Conservation (phyloP, 2,113 vertebrate species). For the Saimiri boliviensis region DNA sequence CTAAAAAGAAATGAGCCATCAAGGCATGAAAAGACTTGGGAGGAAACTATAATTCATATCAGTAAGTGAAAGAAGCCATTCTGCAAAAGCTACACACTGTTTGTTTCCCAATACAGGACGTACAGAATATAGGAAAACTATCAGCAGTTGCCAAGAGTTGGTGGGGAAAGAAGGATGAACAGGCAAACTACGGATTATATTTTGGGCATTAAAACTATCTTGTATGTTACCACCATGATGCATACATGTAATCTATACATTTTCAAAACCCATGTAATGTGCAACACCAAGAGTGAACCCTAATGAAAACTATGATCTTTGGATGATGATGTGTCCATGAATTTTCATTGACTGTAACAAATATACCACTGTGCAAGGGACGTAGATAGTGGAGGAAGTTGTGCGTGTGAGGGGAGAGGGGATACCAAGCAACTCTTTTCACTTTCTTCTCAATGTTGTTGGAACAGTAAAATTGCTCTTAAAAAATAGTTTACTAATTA, state of each 20-base stretch:
- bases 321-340: too few species aligned
- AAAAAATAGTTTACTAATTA: neutral
- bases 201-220: neutral
- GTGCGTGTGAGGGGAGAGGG: neutral
- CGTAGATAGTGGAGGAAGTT: neutral
- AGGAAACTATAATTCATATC: neutral
- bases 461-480: neutral
- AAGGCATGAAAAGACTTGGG: neutral
- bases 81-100: neutral
- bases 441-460: neutral
- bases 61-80: neutral
- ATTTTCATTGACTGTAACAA: neutral
- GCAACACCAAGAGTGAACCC: neutral
- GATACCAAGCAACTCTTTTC: neutral
- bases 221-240: neutral
- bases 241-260: neutral
- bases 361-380: neutral
- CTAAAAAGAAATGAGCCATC: neutral
- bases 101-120: neutral
- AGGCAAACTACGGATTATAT: neutral
- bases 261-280: neutral
- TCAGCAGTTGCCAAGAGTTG: neutral
- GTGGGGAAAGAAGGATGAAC: neutral
- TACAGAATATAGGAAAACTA: neutral
- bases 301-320: neutral